A percentile compares a stretch with the other conserved stretches of the same genome.
These are phyloP conservation scores for Falcaria lacertinaria DNA, from an alignment of 2,888 invertebrate species.

Conservation along the genomic window DNA sequence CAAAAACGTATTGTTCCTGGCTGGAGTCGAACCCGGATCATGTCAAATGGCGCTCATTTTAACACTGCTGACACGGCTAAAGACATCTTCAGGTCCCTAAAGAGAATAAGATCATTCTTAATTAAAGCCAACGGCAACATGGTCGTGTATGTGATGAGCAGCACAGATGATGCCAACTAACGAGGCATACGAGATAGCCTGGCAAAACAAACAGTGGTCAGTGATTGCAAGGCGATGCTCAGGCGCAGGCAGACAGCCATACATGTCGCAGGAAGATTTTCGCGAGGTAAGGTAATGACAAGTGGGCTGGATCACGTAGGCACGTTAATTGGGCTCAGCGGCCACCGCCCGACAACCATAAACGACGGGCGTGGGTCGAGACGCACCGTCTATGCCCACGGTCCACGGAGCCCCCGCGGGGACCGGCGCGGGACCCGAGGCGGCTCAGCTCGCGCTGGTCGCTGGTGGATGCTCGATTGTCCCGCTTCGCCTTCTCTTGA, in stretches of 20 bases:
- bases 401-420: constrained; percentile 24
- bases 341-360: constrained; percentile 67
- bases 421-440: constrained; percentile 19
- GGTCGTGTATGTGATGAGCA: no score
- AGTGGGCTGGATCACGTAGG: constrained; percentile 73
- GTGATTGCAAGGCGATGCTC: constrained; percentile 19
- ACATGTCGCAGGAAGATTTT: constrained; percentile 62
- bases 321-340: constrained; percentile 74
- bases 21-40: no score
- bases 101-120: no score
- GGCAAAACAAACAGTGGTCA: constrained; percentile 19
- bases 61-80: no score
- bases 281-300: constrained; percentile 63
- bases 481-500: constrained; percentile 43
- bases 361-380: constrained; percentile 66
- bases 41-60: no score
- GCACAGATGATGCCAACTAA: background rate
- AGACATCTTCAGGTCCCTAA: no score
- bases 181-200: constrained; percentile 8
- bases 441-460: constrained; percentile 36
- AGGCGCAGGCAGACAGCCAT: constrained; percentile 28
- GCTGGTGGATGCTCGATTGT: constrained; percentile 51
- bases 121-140: no score
- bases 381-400: constrained; percentile 58
- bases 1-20: no score